Percentiles rank a stretch among this genome's conserved stretches.
phyloP scores from a whole-genome alignment of 2,113 vertebrate genomes.

The Psophia crepitans region DNA sequence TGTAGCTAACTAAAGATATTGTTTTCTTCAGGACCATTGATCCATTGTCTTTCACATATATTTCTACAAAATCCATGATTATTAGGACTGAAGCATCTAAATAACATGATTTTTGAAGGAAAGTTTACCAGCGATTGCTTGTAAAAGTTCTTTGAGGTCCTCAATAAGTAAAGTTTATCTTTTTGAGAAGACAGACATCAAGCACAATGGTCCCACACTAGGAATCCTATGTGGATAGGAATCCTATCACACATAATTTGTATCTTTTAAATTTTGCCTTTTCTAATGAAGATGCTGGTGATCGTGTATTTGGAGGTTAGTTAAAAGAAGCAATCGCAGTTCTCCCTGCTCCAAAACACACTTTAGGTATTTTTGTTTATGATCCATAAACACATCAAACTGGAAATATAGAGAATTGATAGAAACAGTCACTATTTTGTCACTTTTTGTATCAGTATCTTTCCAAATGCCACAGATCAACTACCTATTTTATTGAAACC shows the following conservation, averaged over 20 bases:
- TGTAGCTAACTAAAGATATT: background rate
- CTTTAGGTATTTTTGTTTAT: background rate
- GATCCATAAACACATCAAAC: background rate
- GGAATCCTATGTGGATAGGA: background rate
- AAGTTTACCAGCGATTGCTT: background rate
- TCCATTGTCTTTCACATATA: background rate
- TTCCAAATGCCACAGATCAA: background rate
- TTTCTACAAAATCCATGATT: background rate
- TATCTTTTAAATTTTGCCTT: background rate
- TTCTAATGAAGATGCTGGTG: background rate
- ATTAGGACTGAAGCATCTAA: background rate
- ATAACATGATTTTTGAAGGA: background rate
- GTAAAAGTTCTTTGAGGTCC: background rate
- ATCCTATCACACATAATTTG: background rate
- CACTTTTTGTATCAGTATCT: background rate
- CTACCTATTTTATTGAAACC: background rate
- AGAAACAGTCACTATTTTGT: background rate
- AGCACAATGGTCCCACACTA: background rate
- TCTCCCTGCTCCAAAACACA: background rate
- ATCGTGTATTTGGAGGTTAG: background rate
- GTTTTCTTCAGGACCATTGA: background rate
- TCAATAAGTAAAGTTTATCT: background rate
- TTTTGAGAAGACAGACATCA: background rate
- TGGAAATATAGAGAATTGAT: background rate
- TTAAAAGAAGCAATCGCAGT: background rate